Evolutionary conservation across 2,888 invertebrate genomes (phyloP).

Genomic region (Paralinhomoeus sp.): DNA sequence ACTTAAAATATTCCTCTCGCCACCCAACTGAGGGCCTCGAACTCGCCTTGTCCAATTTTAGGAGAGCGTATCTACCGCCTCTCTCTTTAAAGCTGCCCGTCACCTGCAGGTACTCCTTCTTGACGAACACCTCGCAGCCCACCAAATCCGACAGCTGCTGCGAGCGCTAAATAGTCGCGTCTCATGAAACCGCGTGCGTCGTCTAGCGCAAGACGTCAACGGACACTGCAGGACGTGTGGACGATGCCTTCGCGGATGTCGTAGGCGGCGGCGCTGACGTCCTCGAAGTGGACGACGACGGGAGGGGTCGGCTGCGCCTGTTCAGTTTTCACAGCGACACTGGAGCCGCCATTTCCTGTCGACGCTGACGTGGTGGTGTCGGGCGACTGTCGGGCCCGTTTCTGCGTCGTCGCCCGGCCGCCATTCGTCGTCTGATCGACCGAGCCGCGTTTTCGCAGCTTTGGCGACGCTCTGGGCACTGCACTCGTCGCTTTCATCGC

Average conservation of each 20-base stretch:
- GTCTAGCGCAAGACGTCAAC: slow-evolving; percentile 10
- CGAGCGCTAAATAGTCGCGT: slow-evolving; percentile 41
- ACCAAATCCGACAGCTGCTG: slow-evolving; percentile 46
- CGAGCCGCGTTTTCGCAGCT: too few species aligned
- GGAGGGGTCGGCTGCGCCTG: too few species aligned
- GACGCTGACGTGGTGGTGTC: too few species aligned
- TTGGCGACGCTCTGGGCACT: too few species aligned
- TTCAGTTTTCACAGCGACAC: too few species aligned
- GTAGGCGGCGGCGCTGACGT: slow-evolving; percentile 66
- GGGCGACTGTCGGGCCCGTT: too few species aligned
- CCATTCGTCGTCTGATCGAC: too few species aligned
- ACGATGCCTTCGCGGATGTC: slow-evolving; percentile 59
- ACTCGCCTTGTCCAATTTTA: slow-evolving; percentile 4
- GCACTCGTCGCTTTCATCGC: too few species aligned
- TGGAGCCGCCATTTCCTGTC: too few species aligned
- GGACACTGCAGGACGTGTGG: slow-evolving; percentile 63
- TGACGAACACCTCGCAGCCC: slow-evolving; percentile 67
- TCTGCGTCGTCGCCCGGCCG: too few species aligned
- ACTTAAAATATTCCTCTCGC: not conserved
- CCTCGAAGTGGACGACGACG: slow-evolving; percentile 47
- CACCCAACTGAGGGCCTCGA: too few species aligned
- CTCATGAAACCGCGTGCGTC: not conserved
- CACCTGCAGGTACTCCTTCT: slow-evolving; percentile 74
- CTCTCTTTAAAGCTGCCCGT: slow-evolving; percentile 94
- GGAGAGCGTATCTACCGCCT: slow-evolving; percentile 39